A percentile compares a stretch with the other conserved stretches of the same genome.
Conservation (phyloP, 2,888 invertebrate species). For the Melanostoma mellinum region DNA sequence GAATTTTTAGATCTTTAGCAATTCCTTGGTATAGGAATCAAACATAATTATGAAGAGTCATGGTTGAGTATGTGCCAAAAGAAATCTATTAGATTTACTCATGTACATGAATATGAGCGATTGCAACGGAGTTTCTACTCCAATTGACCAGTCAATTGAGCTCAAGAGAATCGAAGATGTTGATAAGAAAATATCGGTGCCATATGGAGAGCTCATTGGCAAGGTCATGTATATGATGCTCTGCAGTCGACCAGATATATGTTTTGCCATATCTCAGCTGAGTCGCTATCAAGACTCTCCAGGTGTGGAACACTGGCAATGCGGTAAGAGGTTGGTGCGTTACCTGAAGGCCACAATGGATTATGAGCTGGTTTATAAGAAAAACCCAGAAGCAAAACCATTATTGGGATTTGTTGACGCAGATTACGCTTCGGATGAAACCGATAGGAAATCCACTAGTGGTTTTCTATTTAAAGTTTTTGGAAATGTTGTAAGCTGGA, state of each 20-base stretch:
- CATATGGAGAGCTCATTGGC: constrained; percentile 50
- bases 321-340: constrained; percentile 1
- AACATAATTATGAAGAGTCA: constrained; percentile 8
- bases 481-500: constrained; percentile 38
- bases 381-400: not conserved
- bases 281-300: constrained; percentile 55
- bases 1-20: constrained; percentile 10
- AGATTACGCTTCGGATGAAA: constrained; percentile 15
- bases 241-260: constrained; percentile 42
- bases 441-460: constrained; percentile 32
- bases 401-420: constrained; percentile 8
- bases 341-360: not conserved
- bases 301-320: constrained; percentile 31
- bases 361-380: constrained; percentile 7
- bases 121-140: constrained; percentile 20
- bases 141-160: constrained; percentile 8
- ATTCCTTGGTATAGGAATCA: constrained; percentile 16
- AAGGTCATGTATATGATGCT: constrained; percentile 48
- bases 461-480: constrained; percentile 55
- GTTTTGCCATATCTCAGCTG: constrained; percentile 46
- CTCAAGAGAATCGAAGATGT: not conserved
- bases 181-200: not conserved
- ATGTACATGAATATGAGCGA: constrained; percentile 19
- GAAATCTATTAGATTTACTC: constrained; percentile 16
- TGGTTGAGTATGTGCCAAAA: constrained; percentile 16